phyloP scores from a whole-genome alignment of 35 echinoderm and acorn worm species.

The Heliocidaris erythrogramma region DNA sequence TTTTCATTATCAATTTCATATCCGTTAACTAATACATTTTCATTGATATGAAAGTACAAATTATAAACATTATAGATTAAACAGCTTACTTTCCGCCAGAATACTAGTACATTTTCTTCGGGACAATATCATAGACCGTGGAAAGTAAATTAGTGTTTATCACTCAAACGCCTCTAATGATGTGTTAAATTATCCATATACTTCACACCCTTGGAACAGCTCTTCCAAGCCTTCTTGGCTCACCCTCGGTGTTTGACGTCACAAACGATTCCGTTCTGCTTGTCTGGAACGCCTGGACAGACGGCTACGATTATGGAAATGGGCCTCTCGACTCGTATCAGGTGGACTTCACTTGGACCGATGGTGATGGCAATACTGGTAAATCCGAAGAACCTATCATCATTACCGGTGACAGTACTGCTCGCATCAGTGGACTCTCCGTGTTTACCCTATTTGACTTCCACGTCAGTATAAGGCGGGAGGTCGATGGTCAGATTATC shows the following conservation, averaged over 20 bases:
- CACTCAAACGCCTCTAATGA: too few relatives aligned
- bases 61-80: too few relatives aligned
- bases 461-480: not conserved
- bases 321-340: not conserved
- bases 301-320: constrained; percentile 27
- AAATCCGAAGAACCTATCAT: not conserved
- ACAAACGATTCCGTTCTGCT: not conserved
- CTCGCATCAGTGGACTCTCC: not conserved
- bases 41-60: too few relatives aligned
- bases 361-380: not conserved
- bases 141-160: too few relatives aligned
- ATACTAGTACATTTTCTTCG: too few relatives aligned
- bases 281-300: constrained; percentile 23
- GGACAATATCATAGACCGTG: too few relatives aligned
- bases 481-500: not conserved
- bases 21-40: too few relatives aligned
- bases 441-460: not conserved
- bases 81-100: too few relatives aligned
- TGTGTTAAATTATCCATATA: too few relatives aligned
- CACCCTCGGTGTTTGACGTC: not conserved
- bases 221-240: not conserved
- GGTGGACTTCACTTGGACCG: not conserved
- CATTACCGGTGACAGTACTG: constrained; percentile 9
- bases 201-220: not conserved
- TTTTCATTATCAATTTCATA: too few relatives aligned